Conservation (phyloP, 2,113 vertebrate species). For the Xiphophorus maculatus region DNA sequence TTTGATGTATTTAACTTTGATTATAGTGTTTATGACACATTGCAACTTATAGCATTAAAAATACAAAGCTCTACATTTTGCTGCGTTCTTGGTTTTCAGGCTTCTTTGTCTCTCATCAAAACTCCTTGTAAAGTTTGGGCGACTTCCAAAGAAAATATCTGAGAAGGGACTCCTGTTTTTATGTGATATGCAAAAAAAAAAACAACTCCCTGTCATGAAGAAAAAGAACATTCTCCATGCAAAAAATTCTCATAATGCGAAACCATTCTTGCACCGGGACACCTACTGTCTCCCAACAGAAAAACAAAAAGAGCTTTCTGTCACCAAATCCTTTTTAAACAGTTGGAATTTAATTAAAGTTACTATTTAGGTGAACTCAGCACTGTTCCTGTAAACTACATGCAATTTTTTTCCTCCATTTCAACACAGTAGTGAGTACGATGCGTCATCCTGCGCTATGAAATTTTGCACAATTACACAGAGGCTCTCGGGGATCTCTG, state of each 20-base stretch:
- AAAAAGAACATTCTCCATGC: background rate
- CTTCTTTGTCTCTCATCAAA: background rate
- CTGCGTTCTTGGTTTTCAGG: background rate
- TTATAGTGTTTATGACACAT: no score
- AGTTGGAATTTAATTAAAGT: background rate
- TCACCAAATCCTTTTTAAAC: background rate
- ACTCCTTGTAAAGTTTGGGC: background rate
- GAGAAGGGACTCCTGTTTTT: no score
- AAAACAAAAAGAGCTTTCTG: background rate
- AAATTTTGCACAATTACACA: background rate
- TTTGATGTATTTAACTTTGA: background rate
- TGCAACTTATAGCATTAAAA: background rate
- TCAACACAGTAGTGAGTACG: background rate
- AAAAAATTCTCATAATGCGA: background rate
- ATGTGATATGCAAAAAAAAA: no score
- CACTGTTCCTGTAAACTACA: background rate
- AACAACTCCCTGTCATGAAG: background rate
- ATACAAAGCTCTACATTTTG: background rate
- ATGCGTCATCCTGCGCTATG: background rate
- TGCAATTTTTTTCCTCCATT: background rate
- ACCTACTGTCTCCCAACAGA: background rate
- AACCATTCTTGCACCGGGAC: background rate
- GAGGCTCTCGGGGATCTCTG: background rate
- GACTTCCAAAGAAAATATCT: no score
- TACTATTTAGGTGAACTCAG: background rate